Conservation (phyloP, 2,113 vertebrate species). For the Sinosuthora webbiana region DNA sequence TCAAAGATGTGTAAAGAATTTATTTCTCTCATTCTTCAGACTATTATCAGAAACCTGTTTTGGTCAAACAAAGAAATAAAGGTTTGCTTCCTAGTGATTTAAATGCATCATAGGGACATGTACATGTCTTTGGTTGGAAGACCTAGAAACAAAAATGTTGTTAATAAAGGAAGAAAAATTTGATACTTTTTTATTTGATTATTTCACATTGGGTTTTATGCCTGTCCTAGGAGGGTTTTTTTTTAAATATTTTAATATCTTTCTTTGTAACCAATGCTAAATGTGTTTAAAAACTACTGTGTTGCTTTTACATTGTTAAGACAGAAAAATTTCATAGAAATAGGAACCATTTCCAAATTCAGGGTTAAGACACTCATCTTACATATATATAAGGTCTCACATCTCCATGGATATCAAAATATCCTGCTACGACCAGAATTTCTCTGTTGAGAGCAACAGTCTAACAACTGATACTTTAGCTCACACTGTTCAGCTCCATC, state of each 20-base stretch:
- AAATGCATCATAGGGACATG: neutral
- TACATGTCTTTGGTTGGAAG: neutral
- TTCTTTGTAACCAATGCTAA: neutral
- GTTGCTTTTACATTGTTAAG: neutral
- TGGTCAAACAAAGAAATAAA: neutral
- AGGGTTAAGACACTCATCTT: neutral
- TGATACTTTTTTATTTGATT: neutral
- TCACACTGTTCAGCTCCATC: neutral
- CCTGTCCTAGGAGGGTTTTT: neutral
- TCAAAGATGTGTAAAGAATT: neutral
- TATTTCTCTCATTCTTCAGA: neutral
- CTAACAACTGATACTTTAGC: neutral
- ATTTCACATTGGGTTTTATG: neutral
- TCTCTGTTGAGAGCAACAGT: neutral
- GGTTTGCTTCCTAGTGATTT: neutral
- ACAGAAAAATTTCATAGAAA: neutral
- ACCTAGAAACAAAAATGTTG: neutral
- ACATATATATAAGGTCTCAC: neutral
- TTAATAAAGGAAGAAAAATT: neutral
- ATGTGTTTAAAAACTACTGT: neutral
- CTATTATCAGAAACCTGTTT: neutral
- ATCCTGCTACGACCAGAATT: neutral
- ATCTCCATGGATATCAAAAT: slow-evolving; percentile 13
- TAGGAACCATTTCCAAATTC: neutral
- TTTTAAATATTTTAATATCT: neutral